Evolutionary conservation across 2,113 vertebrate species (phyloP).

Genomic region (Micromys minutus): DNA sequence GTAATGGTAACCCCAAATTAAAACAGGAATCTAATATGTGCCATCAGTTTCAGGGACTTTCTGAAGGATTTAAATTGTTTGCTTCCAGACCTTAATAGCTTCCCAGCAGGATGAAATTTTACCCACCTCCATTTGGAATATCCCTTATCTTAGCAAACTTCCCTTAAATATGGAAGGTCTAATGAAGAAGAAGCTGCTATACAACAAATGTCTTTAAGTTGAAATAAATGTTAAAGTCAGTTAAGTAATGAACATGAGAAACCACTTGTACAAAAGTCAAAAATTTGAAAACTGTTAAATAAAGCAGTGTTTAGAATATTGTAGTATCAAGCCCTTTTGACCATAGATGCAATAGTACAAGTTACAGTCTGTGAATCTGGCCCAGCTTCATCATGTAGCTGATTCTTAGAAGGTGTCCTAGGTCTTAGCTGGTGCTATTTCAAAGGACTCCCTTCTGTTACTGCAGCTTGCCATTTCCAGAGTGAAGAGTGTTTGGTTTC

Average conservation of each 20-base stretch:
- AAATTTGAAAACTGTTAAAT: background rate
- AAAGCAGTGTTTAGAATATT: background rate
- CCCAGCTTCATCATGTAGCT: background rate
- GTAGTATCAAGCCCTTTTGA: background rate
- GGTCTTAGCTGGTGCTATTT: background rate
- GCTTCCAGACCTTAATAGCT: background rate
- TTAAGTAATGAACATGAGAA: conserved; percentile 15
- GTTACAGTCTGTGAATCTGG: background rate
- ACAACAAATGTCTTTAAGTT: background rate
- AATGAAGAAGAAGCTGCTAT: background rate
- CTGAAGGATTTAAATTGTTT: background rate
- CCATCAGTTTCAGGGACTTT: background rate
- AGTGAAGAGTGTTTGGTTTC: background rate
- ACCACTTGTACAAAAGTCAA: background rate
- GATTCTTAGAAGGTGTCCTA: background rate
- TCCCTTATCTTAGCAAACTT: background rate
- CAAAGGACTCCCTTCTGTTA: background rate
- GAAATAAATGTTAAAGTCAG: background rate
- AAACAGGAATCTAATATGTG: background rate
- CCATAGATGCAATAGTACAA: rapidly evolving
- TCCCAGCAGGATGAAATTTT: background rate
- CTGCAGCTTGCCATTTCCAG: background rate
- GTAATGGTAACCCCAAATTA: background rate
- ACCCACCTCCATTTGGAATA: background rate
- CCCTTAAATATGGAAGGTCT: background rate